These are phyloP conservation scores for Erithacus rubecula DNA, from an alignment of 2,797 vertebrate species.

Conservation along the genomic window DNA sequence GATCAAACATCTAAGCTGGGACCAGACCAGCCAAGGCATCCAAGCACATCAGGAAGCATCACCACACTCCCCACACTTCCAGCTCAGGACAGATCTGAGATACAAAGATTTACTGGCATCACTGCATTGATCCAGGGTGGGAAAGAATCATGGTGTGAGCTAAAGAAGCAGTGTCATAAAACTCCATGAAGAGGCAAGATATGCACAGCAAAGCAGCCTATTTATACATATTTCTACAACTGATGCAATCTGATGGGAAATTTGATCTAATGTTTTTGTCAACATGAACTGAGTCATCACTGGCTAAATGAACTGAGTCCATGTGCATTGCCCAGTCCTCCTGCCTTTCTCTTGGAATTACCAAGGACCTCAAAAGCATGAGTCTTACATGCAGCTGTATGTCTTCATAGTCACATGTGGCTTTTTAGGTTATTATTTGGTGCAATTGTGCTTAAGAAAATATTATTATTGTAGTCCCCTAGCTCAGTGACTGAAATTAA, in stretches of 20 bases:
- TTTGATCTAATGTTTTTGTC: background rate
- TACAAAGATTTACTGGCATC: background rate
- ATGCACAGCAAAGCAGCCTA: fast-evolving
- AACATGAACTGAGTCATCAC: background rate
- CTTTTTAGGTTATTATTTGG: background rate
- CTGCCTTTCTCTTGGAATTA: background rate
- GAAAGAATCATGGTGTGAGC: background rate
- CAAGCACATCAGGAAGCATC: background rate
- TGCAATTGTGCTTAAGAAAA: background rate
- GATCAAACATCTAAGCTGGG: background rate
- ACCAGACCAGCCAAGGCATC: background rate
- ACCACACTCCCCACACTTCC: background rate
- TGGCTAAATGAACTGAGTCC: background rate
- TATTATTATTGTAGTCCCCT: background rate
- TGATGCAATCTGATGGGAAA: background rate
- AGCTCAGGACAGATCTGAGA: background rate
- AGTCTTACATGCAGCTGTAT: background rate
- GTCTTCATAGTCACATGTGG: background rate
- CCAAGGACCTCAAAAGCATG: background rate
- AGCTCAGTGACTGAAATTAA: background rate
- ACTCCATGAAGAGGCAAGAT: background rate
- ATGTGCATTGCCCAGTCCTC: background rate
- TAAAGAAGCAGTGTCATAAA: background rate
- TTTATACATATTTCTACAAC: background rate
- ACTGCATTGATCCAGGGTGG: background rate